Percentiles rank a stretch among this genome's conserved stretches.
phyloP scores from a whole-genome alignment of 2,888 invertebrate species.

The Diarsia rubi region DNA sequence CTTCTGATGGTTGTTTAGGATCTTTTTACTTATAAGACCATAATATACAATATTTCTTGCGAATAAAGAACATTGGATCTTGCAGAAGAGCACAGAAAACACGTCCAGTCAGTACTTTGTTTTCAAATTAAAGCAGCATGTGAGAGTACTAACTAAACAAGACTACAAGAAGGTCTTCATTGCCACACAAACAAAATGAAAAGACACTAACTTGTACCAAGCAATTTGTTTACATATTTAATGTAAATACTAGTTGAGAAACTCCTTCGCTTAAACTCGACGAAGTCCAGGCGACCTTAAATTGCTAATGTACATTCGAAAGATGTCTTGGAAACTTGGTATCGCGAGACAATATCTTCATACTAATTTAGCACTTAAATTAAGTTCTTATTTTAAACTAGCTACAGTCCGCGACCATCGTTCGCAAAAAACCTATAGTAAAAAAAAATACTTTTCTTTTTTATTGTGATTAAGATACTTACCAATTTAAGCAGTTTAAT shows the following conservation, averaged over 20 bases:
- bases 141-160: background rate
- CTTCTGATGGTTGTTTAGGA: no score
- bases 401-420: no score
- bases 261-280: constrained; percentile 42
- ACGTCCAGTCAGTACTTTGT: background rate
- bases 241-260: constrained; percentile 45
- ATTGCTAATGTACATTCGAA: constrained; percentile 56
- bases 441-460: no score
- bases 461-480: no score
- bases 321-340: constrained; percentile 57
- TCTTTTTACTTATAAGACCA: no score
- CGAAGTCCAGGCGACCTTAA: constrained; percentile 51
- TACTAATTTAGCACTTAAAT: constrained; percentile 59
- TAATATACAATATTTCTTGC: no score
- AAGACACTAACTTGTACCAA: constrained; percentile 40
- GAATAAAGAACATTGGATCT: no score
- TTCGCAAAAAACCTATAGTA: no score
- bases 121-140: background rate
- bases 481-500: no score
- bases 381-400: constrained; percentile 40
- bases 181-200: constrained; percentile 40
- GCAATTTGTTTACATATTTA: constrained; percentile 58
- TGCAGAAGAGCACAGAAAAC: background rate
- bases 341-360: constrained; percentile 58
- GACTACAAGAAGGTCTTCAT: background rate